Conservation (phyloP, 2,888 invertebrate genomes). For the Altica lythri region DNA sequence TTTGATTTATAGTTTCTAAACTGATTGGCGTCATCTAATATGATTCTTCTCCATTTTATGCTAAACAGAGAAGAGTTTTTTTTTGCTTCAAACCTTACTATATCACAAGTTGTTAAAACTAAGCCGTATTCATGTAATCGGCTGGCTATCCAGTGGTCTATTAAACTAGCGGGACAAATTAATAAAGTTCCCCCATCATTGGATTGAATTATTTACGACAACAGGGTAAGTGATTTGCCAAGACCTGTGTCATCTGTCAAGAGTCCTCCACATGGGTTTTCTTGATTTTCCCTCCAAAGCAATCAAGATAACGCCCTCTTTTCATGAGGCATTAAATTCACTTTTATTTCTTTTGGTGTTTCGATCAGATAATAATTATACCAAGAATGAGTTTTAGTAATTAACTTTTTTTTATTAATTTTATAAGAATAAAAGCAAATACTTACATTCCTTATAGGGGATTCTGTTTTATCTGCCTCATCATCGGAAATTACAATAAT, state of each 20-base stretch:
- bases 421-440: neutral
- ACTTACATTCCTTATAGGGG: too few species aligned
- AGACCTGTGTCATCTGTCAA: slow-evolving; percentile 81
- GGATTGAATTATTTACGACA: slow-evolving; percentile 68
- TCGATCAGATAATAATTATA: slow-evolving; percentile 56
- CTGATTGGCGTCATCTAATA: slow-evolving; percentile 92
- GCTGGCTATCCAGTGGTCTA: slow-evolving; percentile 83
- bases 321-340: slow-evolving; percentile 81
- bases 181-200: slow-evolving; percentile 74
- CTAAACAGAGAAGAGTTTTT: slow-evolving; percentile 66
- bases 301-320: slow-evolving; percentile 87
- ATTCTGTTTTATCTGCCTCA: too few species aligned
- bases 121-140: slow-evolving; percentile 74
- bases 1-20: slow-evolving; percentile 86
- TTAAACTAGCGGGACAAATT: slow-evolving; percentile 88
- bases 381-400: neutral
- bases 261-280: slow-evolving; percentile 77
- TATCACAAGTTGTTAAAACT: slow-evolving; percentile 88
- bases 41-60: slow-evolving; percentile 82
- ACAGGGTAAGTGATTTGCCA: slow-evolving; percentile 84
- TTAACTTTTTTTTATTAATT: neutral
- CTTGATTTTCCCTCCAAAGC: slow-evolving; percentile 81
- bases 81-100: slow-evolving; percentile 67
- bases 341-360: slow-evolving; percentile 67
- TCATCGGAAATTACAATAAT: too few species aligned